These are phyloP conservation scores for Gadopsis marmoratus DNA, from an alignment of 2,797 vertebrate genomes.

Conservation along the genomic window DNA sequence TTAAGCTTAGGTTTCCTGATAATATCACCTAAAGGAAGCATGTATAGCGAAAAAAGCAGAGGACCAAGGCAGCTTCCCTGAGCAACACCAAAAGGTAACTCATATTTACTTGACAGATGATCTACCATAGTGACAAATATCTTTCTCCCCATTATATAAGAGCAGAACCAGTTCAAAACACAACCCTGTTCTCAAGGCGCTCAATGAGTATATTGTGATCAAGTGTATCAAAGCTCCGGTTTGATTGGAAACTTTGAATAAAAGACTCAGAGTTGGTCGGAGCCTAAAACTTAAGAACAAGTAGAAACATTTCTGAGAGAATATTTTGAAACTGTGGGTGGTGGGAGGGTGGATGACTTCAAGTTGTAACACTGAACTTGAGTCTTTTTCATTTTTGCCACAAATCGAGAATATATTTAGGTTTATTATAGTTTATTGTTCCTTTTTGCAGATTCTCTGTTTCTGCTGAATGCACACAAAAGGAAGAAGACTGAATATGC, in stretches of 20 bases:
- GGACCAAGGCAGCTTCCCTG: no score
- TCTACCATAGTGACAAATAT: no score
- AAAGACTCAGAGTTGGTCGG: neutral
- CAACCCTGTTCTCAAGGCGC: no score
- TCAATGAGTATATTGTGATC: no score
- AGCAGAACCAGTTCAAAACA: no score
- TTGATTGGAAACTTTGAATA: constrained; percentile 29
- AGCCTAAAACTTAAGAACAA: constrained; percentile 5
- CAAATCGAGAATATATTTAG: constrained; percentile 16
- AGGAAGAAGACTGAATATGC: neutral
- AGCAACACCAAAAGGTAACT: no score
- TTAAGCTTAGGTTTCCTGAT: no score
- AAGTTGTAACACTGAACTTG: constrained; percentile 2
- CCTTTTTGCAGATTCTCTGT: neutral
- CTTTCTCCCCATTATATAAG: no score
- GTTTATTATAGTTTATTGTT: constrained; percentile 1
- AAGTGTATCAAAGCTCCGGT: neutral
- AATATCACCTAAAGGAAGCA: no score
- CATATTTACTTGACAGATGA: no score
- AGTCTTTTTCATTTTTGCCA: neutral
- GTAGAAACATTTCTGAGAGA: constrained; percentile 19
- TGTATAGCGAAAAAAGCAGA: no score
- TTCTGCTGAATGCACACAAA: neutral
- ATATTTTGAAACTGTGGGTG: constrained; percentile 15
- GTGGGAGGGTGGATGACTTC: constrained; percentile 18